These are phyloP conservation scores for Junonia oenone DNA, from an alignment of 2,888 invertebrate species.

Conservation along the genomic window DNA sequence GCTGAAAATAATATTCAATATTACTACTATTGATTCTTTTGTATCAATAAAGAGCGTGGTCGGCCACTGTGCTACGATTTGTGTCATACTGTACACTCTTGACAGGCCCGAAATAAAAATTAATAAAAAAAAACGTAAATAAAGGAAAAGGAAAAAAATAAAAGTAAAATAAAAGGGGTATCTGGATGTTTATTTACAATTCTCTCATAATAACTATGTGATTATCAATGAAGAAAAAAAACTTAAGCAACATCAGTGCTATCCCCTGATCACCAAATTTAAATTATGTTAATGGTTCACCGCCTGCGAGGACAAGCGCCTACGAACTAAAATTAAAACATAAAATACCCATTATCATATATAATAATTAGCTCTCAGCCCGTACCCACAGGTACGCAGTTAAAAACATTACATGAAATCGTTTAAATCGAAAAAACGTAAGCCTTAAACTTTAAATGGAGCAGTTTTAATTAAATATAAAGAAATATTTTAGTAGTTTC, in stretches of 20 bases:
- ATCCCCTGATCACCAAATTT: slow-evolving; percentile 68
- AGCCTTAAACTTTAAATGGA: slow-evolving; percentile 26
- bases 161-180: slow-evolving; percentile 77
- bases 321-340: slow-evolving; percentile 63
- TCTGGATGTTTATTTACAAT: slow-evolving; percentile 79
- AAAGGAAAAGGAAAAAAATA: slow-evolving; percentile 45
- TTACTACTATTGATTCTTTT: background rate
- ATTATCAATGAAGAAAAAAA: slow-evolving; percentile 73
- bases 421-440: slow-evolving; percentile 33
- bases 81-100: slow-evolving; percentile 38
- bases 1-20: background rate
- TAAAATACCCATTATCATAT: slow-evolving; percentile 65
- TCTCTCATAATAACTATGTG: slow-evolving; percentile 71
- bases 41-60: background rate
- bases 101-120: slow-evolving; percentile 41
- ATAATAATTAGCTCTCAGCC: slow-evolving; percentile 56
- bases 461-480: background rate
- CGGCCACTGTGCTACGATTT: slow-evolving; percentile 28
- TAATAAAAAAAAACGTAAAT: slow-evolving; percentile 10
- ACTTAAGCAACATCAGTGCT: slow-evolving; percentile 65
- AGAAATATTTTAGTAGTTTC: slow-evolving; percentile 15
- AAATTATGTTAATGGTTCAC: slow-evolving; percentile 64
- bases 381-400: slow-evolving; percentile 48
- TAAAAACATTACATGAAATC: slow-evolving; percentile 41
- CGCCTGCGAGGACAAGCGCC: slow-evolving; percentile 56